Percentiles rank a stretch among this genome's conserved stretches.
These are phyloP conservation scores for Notothenia rossii DNA, from an alignment of 2,113 vertebrate genomes.

Conservation along the genomic window DNA sequence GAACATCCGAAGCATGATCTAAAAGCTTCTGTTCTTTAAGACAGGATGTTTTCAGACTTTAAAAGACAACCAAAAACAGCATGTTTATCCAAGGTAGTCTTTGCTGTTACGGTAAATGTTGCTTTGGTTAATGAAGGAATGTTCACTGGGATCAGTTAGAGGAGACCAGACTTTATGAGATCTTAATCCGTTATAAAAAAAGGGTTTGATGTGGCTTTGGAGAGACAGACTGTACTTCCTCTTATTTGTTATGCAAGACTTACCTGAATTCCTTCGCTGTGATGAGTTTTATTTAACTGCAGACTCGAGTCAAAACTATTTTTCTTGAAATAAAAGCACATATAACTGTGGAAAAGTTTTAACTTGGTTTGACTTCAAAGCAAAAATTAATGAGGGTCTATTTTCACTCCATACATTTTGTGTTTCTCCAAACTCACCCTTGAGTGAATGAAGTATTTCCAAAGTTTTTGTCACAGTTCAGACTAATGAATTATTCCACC, in stretches of 20 bases:
- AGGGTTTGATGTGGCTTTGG: conserved; percentile 58
- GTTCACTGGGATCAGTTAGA: conserved; percentile 18
- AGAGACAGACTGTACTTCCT: conserved; percentile 42
- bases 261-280: conserved; percentile 32
- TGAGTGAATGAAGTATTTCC: conserved; percentile 23
- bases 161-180: conserved; percentile 51
- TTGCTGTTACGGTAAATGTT: not conserved
- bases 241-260: conserved; percentile 35
- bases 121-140: conserved; percentile 40
- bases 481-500: conserved; percentile 48
- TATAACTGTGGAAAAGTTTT: not conserved
- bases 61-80: conserved; percentile 17
- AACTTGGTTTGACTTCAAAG: conserved; percentile 23
- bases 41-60: conserved; percentile 27
- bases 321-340: not conserved
- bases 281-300: conserved; percentile 18
- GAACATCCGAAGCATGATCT: not conserved
- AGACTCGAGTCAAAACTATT: conserved; percentile 16
- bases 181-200: conserved; percentile 24
- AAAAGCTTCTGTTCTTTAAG: not conserved
- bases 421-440: conserved; percentile 29
- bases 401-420: conserved; percentile 50
- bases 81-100: conserved; percentile 21
- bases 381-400: conserved; percentile 9
- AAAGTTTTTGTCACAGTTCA: conserved; percentile 24